Evolutionary conservation across 2,888 invertebrate species (phyloP), one percentile per base, ranked within the genome.

Genomic region (Polyommatus icarus): DNA sequence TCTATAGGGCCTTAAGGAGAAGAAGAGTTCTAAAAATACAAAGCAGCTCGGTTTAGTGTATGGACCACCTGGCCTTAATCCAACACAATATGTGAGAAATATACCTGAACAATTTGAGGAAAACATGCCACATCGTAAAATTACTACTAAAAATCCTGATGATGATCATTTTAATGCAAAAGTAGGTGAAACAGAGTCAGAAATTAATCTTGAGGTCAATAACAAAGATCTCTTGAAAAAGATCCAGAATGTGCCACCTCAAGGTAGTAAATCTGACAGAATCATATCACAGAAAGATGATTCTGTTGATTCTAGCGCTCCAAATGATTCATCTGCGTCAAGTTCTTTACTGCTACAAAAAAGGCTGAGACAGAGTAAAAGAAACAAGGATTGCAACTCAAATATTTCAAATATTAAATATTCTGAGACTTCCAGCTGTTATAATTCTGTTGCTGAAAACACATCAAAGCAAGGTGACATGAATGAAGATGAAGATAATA

Each of bases 41-140:
- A 83, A 78, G 1, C 79, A 84, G 73, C 81, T 78, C 10, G 76
- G 78, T 0, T 36, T 87, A 0, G 84, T 83, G 0, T 86, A 82
- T 54, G 88, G 89, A 1, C 89, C 89, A 18, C 86, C 88, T 0
- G 88, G 84, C 4, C 36, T 80, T 59, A 57, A 76, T 61, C 76
- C 54, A 0, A 29, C 40, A 61, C 59, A 76, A 36, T 75, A 78
- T 76, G 50, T 73, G 75, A 20, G 72, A 32, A 59, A 79, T 71
- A 29, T 79, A 20, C 20, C 73, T 10, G 18, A 40, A 40, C 18
- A 36, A 46, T 24, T 15, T 29, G 24, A 61, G 20, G 20, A 73
- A 29, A 59, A 40, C 36, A 5, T 57, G 46, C 40, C 8, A 5
- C 24, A 29, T 18, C 29, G 32, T 40, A 72, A 72, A 40, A 20